Conservation (phyloP, 2,888 invertebrate species). For the Salticus scenicus region DNA sequence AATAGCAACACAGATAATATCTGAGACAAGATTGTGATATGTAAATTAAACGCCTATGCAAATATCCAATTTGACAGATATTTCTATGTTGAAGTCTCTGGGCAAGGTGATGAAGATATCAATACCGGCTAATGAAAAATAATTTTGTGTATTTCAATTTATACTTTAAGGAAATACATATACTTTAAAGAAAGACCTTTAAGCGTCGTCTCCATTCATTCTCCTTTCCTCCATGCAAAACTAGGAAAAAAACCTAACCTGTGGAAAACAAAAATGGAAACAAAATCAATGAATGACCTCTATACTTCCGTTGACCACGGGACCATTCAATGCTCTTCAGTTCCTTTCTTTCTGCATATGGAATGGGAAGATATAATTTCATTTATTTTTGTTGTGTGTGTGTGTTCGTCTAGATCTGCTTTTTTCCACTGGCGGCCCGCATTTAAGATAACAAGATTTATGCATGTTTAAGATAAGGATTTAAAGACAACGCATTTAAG, state of each 20-base stretch:
- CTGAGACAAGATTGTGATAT: neutral
- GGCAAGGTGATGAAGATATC: too few species aligned
- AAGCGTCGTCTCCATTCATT: conserved; percentile 66
- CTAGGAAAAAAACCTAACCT: conserved; percentile 16
- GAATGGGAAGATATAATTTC: conserved; percentile 59
- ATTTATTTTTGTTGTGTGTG: conserved; percentile 64
- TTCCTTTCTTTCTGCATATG: conserved; percentile 52
- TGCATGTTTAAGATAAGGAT: too few species aligned
- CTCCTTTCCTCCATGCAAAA: conserved; percentile 57
- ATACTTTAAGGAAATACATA: neutral
- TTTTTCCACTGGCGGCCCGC: conserved; percentile 63
- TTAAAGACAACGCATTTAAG: too few species aligned
- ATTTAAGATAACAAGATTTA: too few species aligned
- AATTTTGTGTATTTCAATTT: neutral
- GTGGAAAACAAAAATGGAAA: conserved; percentile 18
- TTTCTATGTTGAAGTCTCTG: too few species aligned
- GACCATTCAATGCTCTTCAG: conserved; percentile 46
- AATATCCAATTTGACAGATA: neutral
- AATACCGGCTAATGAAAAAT: neutral
- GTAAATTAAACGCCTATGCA: neutral
- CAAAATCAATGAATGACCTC: conserved; percentile 49
- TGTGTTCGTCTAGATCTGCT: conserved; percentile 58
- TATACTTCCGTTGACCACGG: conserved; percentile 63
- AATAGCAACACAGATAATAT: neutral
- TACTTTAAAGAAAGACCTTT: neutral